Evolutionary conservation across 1,140 invertebrate genomes (phyloP), one percentile per base, ranked within the genome.

Genomic region (Anastrepha ludens): DNA sequence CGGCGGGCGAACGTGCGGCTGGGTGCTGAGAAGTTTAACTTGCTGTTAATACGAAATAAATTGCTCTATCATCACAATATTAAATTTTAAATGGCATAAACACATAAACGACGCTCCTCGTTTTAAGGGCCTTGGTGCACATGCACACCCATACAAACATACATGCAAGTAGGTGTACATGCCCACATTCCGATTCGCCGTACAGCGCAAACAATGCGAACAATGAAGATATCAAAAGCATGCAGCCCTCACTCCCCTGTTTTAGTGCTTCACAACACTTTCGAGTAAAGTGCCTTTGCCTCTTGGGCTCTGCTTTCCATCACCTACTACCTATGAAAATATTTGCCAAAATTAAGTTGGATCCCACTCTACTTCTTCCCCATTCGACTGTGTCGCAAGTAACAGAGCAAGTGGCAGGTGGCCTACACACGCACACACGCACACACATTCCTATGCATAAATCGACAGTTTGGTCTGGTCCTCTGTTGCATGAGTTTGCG

Each of bases 1-100:
- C 13, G n/a, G 5, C 8, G n/a, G n/a, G 47, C 47, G 74, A 17
- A n/a, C 8, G 17, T 17, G 47, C 74, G 39, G n/a, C 74, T 55
- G 44, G 67, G 13, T 9, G 39, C 47, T 11, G 74, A n/a, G 8
- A 55, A 20, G 4, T 17, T 81, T 55, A 81, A 81, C 41, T 17
- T 20, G 74, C 15, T 81, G 74, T 50, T 81, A 58, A 81, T 81
- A 81, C 17, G n/a, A 81, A 81, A 81, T 81, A 81, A 81, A 81
- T 81, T 81, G 74, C 74, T n/a, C 29, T 55, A 50, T 81, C 47
- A 81, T 81, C 44, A 9, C 74, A 81, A 58, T 17, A 50, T 81
- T 81, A 81, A 81, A 81, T 81, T 81, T 81, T 81, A 29, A 81
- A 81, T 11, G 20, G 7, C 20, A 44, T n/a, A 44, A 74, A n/a